A percentile compares a stretch with the other conserved stretches of the same genome.
These are phyloP conservation scores for Aythya baeri DNA, from an alignment of 2,113 vertebrate genomes.

Conservation along the genomic window DNA sequence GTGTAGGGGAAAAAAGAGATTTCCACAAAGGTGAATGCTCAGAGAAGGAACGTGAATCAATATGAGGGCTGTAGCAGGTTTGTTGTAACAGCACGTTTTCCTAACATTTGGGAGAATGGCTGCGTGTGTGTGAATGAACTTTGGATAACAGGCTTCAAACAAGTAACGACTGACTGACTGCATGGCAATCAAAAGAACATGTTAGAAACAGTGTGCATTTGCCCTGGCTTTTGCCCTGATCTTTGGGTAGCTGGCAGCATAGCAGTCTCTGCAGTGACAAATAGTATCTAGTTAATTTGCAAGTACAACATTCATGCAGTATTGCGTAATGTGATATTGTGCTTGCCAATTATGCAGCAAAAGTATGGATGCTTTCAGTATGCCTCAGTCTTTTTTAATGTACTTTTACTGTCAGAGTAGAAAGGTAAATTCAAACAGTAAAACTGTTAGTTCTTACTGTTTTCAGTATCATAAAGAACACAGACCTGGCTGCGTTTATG, in stretches of 20 bases:
- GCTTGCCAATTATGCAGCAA: background rate
- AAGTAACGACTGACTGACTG: background rate
- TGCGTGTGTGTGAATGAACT: slow-evolving; percentile 3
- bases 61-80: background rate
- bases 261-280: background rate
- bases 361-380: background rate
- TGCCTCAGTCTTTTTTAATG: background rate
- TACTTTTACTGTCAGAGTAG: background rate
- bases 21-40: slow-evolving; percentile 31
- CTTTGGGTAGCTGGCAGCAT: background rate
- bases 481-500: background rate
- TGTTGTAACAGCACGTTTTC: background rate
- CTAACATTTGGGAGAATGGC: background rate
- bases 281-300: slow-evolving; percentile 17
- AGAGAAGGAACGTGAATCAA: slow-evolving; percentile 48
- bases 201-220: background rate
- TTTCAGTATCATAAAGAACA: background rate
- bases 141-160: background rate
- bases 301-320: background rate
- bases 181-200: background rate
- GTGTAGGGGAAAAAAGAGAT: background rate
- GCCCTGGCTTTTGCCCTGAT: background rate
- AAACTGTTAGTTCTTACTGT: background rate
- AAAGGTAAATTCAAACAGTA: background rate
- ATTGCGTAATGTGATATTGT: background rate